Percentiles rank a stretch among this genome's conserved stretches.
Conservation (phyloP, 1,140 invertebrate genomes). For the Brachionus angularis region DNA sequence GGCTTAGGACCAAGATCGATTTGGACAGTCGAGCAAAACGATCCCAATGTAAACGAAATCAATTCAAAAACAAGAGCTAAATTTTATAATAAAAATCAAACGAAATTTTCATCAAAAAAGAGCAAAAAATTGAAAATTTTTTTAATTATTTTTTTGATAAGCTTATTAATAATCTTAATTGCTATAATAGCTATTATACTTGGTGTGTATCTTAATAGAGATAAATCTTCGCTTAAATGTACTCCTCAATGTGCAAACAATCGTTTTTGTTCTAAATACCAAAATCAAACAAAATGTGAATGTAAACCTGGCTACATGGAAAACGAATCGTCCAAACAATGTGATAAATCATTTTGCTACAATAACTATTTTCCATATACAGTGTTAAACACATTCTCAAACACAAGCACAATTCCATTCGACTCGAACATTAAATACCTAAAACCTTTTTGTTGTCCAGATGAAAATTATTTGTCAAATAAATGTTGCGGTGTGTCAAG, state of each 20-base stretch:
- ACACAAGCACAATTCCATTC: not conserved
- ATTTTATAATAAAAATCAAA: no score
- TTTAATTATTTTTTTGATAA: no score
- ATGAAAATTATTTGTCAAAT: not conserved
- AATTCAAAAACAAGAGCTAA: no score
- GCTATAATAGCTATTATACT: no score
- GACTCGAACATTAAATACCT: not conserved
- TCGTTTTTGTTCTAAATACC: slow-evolving; percentile 1
- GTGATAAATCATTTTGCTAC: slow-evolving; percentile 5
- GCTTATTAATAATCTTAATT: no score
- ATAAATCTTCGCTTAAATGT: not conserved
- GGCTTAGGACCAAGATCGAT: no score
- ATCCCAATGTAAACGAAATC: no score
- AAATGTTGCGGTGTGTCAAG: slow-evolving; percentile 6
- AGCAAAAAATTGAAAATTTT: no score
- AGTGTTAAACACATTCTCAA: not conserved
- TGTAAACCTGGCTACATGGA: slow-evolving; percentile 25
- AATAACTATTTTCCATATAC: not conserved
- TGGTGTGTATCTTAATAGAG: not conserved
- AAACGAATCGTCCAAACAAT: not conserved
- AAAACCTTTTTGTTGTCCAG: not conserved
- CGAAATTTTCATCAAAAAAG: no score
- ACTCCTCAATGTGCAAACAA: slow-evolving; percentile 2
- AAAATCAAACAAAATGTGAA: not conserved
- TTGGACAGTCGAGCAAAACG: no score